These are phyloP conservation scores for Cephalophus harveyi DNA, from an alignment of 2,113 vertebrate genomes.

Conservation along the genomic window DNA sequence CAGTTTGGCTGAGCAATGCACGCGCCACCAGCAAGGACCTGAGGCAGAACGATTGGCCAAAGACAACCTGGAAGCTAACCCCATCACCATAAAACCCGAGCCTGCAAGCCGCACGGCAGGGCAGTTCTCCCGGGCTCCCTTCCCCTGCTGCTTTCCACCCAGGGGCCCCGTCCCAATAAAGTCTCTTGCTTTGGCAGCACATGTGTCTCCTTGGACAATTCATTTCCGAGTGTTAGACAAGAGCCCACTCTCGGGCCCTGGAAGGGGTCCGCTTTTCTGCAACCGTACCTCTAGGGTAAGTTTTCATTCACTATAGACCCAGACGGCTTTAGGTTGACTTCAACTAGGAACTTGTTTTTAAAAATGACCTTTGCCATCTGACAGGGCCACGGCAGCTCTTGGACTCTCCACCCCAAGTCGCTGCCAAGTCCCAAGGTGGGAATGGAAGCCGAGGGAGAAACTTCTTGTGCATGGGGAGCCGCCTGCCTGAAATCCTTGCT, in stretches of 20 bases:
- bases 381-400: neutral
- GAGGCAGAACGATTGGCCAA: neutral
- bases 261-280: neutral
- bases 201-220: neutral
- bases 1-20: neutral
- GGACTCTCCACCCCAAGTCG: neutral
- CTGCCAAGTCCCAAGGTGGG: neutral
- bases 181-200: neutral
- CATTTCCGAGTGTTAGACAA: neutral
- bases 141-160: neutral
- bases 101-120: neutral
- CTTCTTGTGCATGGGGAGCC: accelerated
- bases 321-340: neutral
- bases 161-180: neutral
- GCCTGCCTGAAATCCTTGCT: neutral
- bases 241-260: neutral
- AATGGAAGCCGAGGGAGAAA: neutral
- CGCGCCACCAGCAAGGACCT: neutral
- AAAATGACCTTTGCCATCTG: neutral
- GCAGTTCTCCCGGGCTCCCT: neutral
- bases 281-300: neutral
- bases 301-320: neutral
- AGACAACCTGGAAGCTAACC: neutral
- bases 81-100: neutral
- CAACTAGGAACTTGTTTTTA: neutral